Base-by-base conservation (phyloP, 2,888 invertebrate genomes). In the Drosophila infuscata region DNA sequence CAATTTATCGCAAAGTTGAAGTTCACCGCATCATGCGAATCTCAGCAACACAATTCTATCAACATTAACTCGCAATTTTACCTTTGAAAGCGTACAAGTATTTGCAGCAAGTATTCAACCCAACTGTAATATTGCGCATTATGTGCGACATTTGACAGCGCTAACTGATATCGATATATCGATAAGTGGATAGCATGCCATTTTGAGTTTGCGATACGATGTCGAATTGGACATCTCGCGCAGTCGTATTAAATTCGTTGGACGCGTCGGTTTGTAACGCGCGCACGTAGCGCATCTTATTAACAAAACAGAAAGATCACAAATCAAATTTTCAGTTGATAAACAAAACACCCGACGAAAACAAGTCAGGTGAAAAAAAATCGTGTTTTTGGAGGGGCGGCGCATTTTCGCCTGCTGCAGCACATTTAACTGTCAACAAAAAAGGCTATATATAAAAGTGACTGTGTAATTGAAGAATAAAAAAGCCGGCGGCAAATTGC, bases 341-440 rank as follows among this genome's bases (percentile, higher is more conserved):
- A 66, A 83, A 81, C 81, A 81, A 78, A 70, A 86, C 65, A 83
- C 49, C 65, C 71, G 52, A 54, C 67, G 64, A 48, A 75, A 88
- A 83, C 70, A 83, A 81, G 86, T 88, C 83, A 83, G 70, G 57
- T 9, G 15, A 25, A 29, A 66, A 70, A 72, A 60, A 25, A 4
- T 38, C 4, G 29, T n/a, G 8, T 56, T 56, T 76, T 48, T 35
- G 30, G 51, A 58, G 49, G 54, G 67, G 61, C 54, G 53, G 61
- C 53, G 66, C 61, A 64, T 15, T 57, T 63, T 64, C 33, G 53
- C 61, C 60, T 38, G 67, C 67, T 64, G 76, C 81, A 71, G 66
- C 53, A 59, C 29, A 64, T 48, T n/a, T 52, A 60, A 60, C 64
- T 48, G 64, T 51, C 49, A n/a, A 43, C 53, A 38, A 43, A 38